These are phyloP conservation scores for Drosophila picticornis DNA, from an alignment of 2,888 invertebrate species.

Conservation along the genomic window DNA sequence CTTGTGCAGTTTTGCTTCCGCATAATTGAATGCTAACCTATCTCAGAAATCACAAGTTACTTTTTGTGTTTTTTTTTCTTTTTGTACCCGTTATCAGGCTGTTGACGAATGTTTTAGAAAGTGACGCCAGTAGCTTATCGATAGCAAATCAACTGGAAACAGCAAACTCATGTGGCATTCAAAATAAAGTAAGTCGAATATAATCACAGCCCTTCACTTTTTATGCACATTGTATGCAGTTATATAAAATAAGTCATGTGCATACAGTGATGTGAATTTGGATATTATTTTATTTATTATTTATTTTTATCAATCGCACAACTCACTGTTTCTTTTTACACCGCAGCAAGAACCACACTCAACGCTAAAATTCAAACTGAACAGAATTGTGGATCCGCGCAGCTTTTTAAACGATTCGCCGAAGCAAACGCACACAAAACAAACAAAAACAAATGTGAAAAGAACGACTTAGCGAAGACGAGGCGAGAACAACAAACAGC, in stretches of 20 bases:
- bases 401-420: conserved; percentile 58
- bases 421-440: conserved; percentile 21
- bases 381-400: conserved; percentile 27
- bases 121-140: conserved; percentile 20
- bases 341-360: conserved; percentile 46
- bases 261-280: neutral
- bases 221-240: neutral
- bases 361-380: conserved; percentile 61
- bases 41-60: conserved; percentile 5
- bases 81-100: conserved; percentile 37
- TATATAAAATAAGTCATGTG: neutral
- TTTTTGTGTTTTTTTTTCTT: conserved; percentile 11
- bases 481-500: conserved; percentile 18
- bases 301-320: neutral
- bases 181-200: conserved; percentile 9
- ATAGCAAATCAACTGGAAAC: conserved; percentile 2
- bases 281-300: neutral
- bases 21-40: conserved; percentile 1
- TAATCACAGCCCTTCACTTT: conserved; percentile 4
- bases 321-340: conserved; percentile 46
- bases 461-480: conserved; percentile 13
- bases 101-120: conserved; percentile 1
- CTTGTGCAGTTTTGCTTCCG: neutral
- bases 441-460: conserved; percentile 2
- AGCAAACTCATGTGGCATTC: neutral